Evolutionary conservation across 2,888 invertebrate genomes (phyloP).

Genomic region (Pilophorus perplexus): DNA sequence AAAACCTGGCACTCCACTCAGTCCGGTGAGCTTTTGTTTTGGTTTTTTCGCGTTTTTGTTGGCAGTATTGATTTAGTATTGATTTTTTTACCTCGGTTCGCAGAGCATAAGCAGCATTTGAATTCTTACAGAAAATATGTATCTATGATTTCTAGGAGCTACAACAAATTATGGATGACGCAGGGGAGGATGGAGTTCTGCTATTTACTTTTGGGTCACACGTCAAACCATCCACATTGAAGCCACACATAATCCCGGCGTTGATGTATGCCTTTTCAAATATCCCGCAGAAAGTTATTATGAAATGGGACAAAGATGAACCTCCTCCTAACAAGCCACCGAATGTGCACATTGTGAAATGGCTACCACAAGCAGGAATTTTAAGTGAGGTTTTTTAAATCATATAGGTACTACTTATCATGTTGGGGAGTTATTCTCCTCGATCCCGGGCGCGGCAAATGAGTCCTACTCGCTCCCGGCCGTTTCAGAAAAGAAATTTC

Average conservation of each 20-base stretch:
- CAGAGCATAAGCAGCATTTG: no score
- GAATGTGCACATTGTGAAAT: constrained; percentile 61
- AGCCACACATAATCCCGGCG: constrained; percentile 55
- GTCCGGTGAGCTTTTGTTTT: constrained; percentile 36
- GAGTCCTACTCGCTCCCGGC: no score
- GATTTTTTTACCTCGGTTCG: no score
- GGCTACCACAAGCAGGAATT: constrained; percentile 69
- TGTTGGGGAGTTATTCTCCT: no score
- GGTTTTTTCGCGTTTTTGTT: not conserved
- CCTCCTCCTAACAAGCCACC: constrained; percentile 57
- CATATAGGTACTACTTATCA: not conserved
- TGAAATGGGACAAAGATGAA: constrained; percentile 66
- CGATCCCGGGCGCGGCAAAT: no score
- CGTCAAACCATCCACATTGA: constrained; percentile 58
- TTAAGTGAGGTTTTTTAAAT: constrained; percentile 52
- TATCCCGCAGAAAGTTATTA: constrained; percentile 63
- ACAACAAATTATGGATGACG: constrained; percentile 56
- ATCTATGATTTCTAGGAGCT: constrained; percentile 23
- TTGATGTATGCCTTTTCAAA: constrained; percentile 60
- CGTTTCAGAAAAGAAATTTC: no score
- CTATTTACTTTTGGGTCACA: constrained; percentile 63
- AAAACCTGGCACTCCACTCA: constrained; percentile 20
- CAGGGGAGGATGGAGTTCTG: constrained; percentile 58
- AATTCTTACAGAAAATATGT: no score
- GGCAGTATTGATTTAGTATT: not conserved